Conservation (phyloP, 2,113 vertebrate genomes). For the Podarcis cretensis region DNA sequence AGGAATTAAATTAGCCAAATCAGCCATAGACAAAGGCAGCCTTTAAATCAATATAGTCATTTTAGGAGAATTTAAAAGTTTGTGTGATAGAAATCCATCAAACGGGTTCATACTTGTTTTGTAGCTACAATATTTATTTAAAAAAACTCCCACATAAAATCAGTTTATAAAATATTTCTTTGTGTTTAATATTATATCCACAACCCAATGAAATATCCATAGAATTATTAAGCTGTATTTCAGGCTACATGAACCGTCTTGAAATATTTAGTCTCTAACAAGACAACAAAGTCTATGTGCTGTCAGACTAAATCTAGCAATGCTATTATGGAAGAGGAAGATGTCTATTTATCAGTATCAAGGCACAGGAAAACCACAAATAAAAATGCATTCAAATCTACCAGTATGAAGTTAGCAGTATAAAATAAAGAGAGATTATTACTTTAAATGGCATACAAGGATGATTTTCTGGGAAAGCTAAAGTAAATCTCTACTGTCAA, state of each 20-base stretch:
- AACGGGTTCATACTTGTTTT: not conserved
- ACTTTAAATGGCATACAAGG: not conserved
- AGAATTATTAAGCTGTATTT: constrained; percentile 27
- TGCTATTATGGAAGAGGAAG: constrained; percentile 3
- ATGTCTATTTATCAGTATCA: constrained; percentile 3
- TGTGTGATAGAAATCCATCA: not conserved
- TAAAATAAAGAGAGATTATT: not conserved
- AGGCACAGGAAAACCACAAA: not conserved
- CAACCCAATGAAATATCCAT: constrained; percentile 14
- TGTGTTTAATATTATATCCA: not conserved
- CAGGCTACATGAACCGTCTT: not conserved
- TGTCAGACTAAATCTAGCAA: not conserved
- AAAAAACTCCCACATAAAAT: not conserved
- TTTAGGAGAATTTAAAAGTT: not conserved
- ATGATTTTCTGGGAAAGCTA: not conserved
- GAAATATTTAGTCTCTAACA: constrained; percentile 24
- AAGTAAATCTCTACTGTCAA: not conserved
- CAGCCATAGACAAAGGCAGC: not conserved
- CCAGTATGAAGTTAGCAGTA: not conserved
- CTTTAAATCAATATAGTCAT: not conserved
- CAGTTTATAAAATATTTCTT: constrained; percentile 13
- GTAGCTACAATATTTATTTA: not conserved
- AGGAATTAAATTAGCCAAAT: not conserved
- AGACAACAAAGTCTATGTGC: not conserved
- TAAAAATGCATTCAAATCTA: not conserved